Evolutionary conservation across 2,888 invertebrate species (phyloP).

Genomic region (Congeria kusceri): DNA sequence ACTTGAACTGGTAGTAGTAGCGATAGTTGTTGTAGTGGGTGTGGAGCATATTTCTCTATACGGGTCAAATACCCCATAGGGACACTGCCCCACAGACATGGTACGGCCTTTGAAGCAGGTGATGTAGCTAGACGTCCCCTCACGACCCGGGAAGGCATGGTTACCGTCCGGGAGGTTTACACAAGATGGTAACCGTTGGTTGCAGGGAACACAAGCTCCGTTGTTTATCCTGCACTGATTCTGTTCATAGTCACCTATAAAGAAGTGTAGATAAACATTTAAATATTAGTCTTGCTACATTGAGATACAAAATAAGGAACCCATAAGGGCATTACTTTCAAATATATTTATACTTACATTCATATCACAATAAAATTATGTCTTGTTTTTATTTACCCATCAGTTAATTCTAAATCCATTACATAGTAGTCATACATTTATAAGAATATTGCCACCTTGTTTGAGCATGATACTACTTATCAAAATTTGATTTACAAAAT

Average conservation of each 20-base stretch:
- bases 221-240: slow-evolving; percentile 43
- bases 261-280: neutral
- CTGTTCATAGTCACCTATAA: slow-evolving; percentile 64
- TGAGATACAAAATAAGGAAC: too few species aligned
- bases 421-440: too few species aligned
- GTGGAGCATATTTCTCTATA: slow-evolving; percentile 38
- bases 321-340: too few species aligned
- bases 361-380: too few species aligned
- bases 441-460: too few species aligned
- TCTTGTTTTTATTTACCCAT: too few species aligned
- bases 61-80: slow-evolving; percentile 53
- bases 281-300: too few species aligned
- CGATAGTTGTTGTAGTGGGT: slow-evolving; percentile 17
- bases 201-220: slow-evolving; percentile 52
- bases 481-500: too few species aligned
- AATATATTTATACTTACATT: too few species aligned
- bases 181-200: slow-evolving; percentile 65
- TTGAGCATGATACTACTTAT: too few species aligned
- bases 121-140: slow-evolving; percentile 57
- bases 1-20: slow-evolving; percentile 12
- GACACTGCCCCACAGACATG: slow-evolving; percentile 49
- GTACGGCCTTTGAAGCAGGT: slow-evolving; percentile 62
- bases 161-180: slow-evolving; percentile 59
- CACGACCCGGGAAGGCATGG: slow-evolving; percentile 50
- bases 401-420: too few species aligned